These are phyloP conservation scores for Conus betulinus DNA, from an alignment of 1,140 invertebrate species.

Conservation along the genomic window DNA sequence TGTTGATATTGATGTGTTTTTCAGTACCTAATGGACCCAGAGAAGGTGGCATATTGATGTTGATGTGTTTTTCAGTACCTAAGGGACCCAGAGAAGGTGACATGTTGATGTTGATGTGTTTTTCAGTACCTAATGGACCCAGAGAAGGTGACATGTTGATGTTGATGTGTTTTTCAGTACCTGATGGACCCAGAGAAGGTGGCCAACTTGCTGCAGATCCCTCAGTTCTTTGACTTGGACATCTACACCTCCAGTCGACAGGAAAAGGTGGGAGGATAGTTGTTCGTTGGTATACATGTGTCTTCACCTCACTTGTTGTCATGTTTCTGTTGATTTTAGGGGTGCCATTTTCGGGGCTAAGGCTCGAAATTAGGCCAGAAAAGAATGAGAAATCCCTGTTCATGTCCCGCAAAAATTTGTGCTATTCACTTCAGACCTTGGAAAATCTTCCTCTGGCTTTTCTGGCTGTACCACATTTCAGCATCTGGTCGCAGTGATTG, in stretches of 20 bases:
- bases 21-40: no score
- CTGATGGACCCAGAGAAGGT: constrained; percentile 97
- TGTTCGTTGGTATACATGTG: not conserved
- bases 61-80: no score
- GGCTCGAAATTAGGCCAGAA: not conserved
- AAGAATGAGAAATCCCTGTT: not conserved
- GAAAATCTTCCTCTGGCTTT: no score
- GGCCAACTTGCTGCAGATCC: constrained; percentile 93
- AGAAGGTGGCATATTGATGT: no score
- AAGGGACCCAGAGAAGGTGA: no score
- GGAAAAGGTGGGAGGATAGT: constrained; percentile 81
- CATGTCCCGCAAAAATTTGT: no score
- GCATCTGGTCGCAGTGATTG: no score
- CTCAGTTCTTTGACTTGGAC: constrained; percentile 96
- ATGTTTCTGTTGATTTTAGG: not conserved
- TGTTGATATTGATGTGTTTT: no score
- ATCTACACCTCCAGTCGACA: constrained; percentile 90
- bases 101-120: no score
- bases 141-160: constrained; percentile 82
- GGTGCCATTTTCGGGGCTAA: not conserved
- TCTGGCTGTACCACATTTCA: no score
- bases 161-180: constrained; percentile 79
- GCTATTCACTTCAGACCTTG: no score
- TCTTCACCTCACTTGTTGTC: not conserved
- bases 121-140: constrained; percentile 87